Evolutionary conservation across 2,888 invertebrate species (phyloP).

Genomic region (Bembecia ichneumoniformis): DNA sequence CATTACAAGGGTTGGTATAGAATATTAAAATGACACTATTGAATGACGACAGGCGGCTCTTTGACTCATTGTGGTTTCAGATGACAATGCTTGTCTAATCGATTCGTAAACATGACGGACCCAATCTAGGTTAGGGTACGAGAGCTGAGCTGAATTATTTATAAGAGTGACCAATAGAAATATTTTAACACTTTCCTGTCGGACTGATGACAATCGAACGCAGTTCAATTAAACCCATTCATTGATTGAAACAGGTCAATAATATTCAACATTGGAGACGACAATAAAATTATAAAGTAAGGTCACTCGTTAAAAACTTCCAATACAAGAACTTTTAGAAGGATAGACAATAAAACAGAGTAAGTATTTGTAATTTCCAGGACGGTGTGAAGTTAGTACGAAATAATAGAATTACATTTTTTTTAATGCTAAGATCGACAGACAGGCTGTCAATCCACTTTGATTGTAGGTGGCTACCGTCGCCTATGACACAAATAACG

Average conservation of each 20-base stretch:
- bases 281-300: too few relatives aligned
- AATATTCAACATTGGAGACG: neutral
- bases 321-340: too few relatives aligned
- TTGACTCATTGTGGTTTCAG: conserved; percentile 7
- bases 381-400: too few relatives aligned
- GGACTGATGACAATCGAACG: neutral
- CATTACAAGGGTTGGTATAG: too few relatives aligned
- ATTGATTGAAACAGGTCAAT: neutral
- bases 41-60: conserved; percentile 7
- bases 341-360: too few relatives aligned
- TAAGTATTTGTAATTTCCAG: too few relatives aligned
- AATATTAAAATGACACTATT: neutral
- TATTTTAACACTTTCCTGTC: conserved; percentile 20
- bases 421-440: too few relatives aligned
- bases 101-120: conserved; percentile 23
- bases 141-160: conserved; percentile 30
- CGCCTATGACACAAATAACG: too few relatives aligned
- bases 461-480: too few relatives aligned
- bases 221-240: neutral
- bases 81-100: conserved; percentile 12
- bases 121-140: conserved; percentile 32
- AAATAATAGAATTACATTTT: too few relatives aligned
- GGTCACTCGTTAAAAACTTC: too few relatives aligned
- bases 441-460: too few relatives aligned
- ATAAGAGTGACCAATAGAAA: conserved; percentile 17